Conservation (phyloP, 2,113 vertebrate genomes). For the Rynchops niger region DNA sequence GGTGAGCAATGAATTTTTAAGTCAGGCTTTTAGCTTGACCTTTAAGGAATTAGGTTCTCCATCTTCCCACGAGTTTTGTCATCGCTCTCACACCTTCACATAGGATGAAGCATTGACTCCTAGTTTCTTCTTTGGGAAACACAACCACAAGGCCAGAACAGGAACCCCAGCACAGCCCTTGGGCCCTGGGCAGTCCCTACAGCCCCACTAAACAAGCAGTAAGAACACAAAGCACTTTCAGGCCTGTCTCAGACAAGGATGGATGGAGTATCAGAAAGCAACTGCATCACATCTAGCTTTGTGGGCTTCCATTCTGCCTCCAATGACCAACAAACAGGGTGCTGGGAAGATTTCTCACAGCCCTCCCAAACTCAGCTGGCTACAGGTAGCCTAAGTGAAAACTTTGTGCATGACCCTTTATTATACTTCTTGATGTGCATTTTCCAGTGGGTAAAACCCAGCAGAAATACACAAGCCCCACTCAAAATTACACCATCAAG, state of each 20-base stretch:
- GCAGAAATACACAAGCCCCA: background rate
- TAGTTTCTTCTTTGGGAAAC: background rate
- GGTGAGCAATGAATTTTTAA: background rate
- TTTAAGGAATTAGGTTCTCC: background rate
- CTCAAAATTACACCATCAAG: background rate
- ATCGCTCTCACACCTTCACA: background rate
- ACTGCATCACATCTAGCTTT: background rate
- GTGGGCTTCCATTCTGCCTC: background rate
- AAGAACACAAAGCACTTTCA: background rate
- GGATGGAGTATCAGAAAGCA: background rate
- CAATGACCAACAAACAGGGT: background rate
- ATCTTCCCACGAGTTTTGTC: background rate
- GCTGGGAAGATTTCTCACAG: background rate
- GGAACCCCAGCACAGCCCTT: background rate
- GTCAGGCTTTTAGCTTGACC: background rate
- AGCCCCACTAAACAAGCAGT: background rate
- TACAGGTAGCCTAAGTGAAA: background rate
- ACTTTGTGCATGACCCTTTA: background rate
- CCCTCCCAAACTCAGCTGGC: background rate
- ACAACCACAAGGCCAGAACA: background rate
- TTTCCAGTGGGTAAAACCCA: background rate
- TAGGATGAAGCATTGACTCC: background rate
- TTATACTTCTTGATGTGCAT: background rate
- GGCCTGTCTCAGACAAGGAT: background rate
- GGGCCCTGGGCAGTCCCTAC: background rate